Base-by-base conservation (phyloP, 1,140 invertebrate genomes). In the Drosophila biarmipes region DNA sequence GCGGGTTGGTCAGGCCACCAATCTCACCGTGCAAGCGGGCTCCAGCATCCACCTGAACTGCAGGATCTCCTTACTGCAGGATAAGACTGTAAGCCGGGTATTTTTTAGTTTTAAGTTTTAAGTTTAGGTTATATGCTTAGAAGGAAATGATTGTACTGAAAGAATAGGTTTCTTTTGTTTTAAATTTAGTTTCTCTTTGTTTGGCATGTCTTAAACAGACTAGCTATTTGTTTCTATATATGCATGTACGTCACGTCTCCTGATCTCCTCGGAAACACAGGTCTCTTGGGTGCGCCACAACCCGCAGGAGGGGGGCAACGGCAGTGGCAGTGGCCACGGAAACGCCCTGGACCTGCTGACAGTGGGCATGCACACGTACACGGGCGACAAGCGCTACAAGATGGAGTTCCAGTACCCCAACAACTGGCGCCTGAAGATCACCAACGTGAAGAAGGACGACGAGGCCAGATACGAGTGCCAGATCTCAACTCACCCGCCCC, bases 71-170 rank as follows among this genome's bases (percentile, higher is more conserved):
- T 92, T 97, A 61, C 93, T 97, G 17, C 96, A 96, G 87, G 96
- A 97, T 93, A 97, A 97, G 94, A 97, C 96, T 92, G 96, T 97
- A 91, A 95, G 96, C 15, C 48, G n/a, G 95, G 95, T 96, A 58
- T 95, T 95, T 31, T 96, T 10, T 31, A n/a, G n/a, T n/a, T n/a
- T n/a, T n/a, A n/a, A n/a, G n/a, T n/a, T n/a, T n/a, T n/a, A n/a
- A n/a, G n/a, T n/a, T n/a, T n/a, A n/a, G n/a, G n/a, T n/a, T n/a
- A n/a, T n/a, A n/a, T n/a, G n/a, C n/a, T n/a, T n/a, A n/a, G n/a
- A n/a, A n/a, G n/a, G n/a, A n/a, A n/a, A n/a, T n/a, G n/a, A n/a
- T n/a, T n/a, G n/a, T n/a, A n/a, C n/a, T n/a, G n/a, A n/a, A n/a
- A n/a, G n/a, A n/a, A n/a, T n/a, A n/a, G n/a, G n/a, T n/a, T n/a